A percentile compares a stretch with the other conserved stretches of the same genome.
phyloP scores from a whole-genome alignment of 2,113 vertebrate genomes.

The Brienomyrus longianalis region DNA sequence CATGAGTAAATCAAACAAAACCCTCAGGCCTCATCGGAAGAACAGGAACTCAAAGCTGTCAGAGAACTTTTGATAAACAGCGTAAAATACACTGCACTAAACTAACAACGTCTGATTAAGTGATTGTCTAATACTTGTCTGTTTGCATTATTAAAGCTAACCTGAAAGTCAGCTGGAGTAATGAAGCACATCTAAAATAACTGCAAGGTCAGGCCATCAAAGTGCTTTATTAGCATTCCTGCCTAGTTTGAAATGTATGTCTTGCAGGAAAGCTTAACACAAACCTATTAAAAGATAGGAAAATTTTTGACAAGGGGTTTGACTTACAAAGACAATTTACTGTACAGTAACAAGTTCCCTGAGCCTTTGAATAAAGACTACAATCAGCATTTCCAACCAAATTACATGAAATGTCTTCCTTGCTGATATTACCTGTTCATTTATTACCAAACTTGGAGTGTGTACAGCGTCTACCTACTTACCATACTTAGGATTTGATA shows the following conservation, averaged over 20 bases:
- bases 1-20: background rate
- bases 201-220: constrained; percentile 22
- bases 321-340: background rate
- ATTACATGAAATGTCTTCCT: constrained; percentile 11
- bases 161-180: constrained; percentile 33
- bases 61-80: background rate
- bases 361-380: background rate
- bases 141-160: constrained; percentile 31
- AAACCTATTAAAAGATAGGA: constrained; percentile 12
- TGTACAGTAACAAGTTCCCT: background rate
- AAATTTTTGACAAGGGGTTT: constrained; percentile 21
- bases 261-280: constrained; percentile 18
- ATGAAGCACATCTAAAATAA: constrained; percentile 33
- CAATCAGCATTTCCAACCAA: constrained; percentile 18
- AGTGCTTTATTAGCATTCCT: constrained; percentile 9
- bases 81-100: background rate
- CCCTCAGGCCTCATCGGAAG: background rate
- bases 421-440: constrained; percentile 18
- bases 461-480: background rate
- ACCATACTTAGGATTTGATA: constrained; percentile 16
- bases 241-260: constrained; percentile 7
- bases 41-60: background rate
- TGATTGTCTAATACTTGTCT: constrained; percentile 9
- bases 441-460: constrained; percentile 18
- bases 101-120: constrained; percentile 23